Evolutionary conservation across 2,113 vertebrate species (phyloP), one percentile per base, ranked within the genome.

Genomic region (Ia io): DNA sequence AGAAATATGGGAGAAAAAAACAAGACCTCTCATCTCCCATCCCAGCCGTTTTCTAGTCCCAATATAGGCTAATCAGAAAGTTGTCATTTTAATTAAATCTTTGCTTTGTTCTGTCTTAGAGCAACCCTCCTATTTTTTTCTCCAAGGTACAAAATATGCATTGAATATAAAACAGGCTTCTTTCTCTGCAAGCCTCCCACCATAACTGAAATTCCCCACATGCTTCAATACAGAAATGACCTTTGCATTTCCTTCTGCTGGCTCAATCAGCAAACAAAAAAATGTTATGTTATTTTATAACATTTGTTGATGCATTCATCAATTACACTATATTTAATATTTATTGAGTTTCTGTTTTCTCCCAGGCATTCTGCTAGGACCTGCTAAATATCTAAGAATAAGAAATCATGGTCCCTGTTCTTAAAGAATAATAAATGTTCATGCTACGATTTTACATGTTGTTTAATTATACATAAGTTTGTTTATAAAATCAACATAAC

Each of bases 141-240:
- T 28, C 61, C 30, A 76, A 23, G 80, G 47, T 51, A 77, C 78
- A 87, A 95, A 77, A 63, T 83, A 51, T 44, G 5, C 23, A 78
- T 63, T 78, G 20, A 35, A 70, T 82, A 77, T 80, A 95, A 84
- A 95, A 93, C 88, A 95, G 53, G 14, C 51, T 93, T 78, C 25
- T n/a, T 42, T 80, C 67, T 78, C 44, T 37, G 35, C 40, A 90
- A 51, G 56, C 53, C 30, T 61, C 70, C 23, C 23, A 65, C 28
- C 71, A 65, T 65, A 92, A 95, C 11, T 93, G 53, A 90, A 95
- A 96, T 96, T 94, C 73, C 42, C 94, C 69, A 73, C 42, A 42
- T 96, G 61, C 59, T 42, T 82, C 30, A 77, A 77, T 77, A 94
- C 32, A 35, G 69, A 93, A 77, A 78, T 80, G 42, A 70, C 25